Conservation (phyloP, 2,797 vertebrate genomes). For the Bryconaethiops microstoma region DNA sequence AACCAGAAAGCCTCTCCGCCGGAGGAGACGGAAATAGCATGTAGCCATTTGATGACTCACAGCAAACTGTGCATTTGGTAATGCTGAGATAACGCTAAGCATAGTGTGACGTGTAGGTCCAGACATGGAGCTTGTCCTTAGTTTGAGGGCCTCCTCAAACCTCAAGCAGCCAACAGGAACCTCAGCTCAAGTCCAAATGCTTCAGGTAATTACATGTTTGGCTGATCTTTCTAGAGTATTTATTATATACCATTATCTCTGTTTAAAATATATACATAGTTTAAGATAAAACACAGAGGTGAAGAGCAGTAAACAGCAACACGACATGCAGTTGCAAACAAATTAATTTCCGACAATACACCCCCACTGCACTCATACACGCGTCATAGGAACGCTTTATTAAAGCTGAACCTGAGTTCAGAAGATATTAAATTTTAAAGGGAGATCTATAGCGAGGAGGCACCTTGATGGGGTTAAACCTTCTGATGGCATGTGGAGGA, state of each 20-base stretch:
- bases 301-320: neutral
- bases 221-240: neutral
- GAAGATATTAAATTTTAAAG: constrained; percentile 66
- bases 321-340: constrained; percentile 3
- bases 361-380: neutral
- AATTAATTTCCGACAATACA: constrained; percentile 19
- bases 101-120: neutral
- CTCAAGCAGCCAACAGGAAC: neutral
- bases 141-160: neutral
- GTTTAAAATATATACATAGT: too few relatives aligned
- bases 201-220: neutral
- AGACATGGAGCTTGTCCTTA: neutral
- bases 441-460: constrained; percentile 47
- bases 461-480: constrained; percentile 41
- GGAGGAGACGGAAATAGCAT: neutral
- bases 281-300: neutral
- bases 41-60: constrained; percentile 22
- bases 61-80: constrained; percentile 3
- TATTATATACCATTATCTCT: neutral
- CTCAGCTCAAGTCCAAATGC: neutral
- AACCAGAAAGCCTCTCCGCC: constrained; percentile 3
- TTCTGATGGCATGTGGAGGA: constrained; percentile 45
- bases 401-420: constrained; percentile 73
- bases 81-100: neutral
- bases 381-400: constrained; percentile 64